phyloP scores from a whole-genome alignment of 2,888 invertebrate species.

The Dasypolia templi region DNA sequence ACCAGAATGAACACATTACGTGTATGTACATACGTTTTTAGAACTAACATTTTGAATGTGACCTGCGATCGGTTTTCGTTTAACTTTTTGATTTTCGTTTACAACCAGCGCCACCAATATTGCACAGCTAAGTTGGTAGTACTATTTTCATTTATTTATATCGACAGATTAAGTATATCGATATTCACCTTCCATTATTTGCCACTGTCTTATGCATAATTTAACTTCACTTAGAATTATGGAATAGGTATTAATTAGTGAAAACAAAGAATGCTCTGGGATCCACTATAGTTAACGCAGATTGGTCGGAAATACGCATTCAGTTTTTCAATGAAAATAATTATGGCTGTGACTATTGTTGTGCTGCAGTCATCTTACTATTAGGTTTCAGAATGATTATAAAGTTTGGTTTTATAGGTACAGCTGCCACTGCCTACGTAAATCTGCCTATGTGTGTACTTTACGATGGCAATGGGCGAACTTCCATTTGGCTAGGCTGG shows the following conservation, averaged over 20 bases:
- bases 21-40: too few relatives aligned
- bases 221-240: too few relatives aligned
- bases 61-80: too few relatives aligned
- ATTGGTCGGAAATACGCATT: background rate
- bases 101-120: too few relatives aligned
- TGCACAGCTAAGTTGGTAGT: too few relatives aligned
- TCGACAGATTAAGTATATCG: background rate
- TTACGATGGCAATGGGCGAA: conserved; percentile 48
- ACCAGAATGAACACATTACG: background rate
- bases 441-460: conserved; percentile 18
- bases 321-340: background rate
- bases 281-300: background rate
- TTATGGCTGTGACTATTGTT: background rate
- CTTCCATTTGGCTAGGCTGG: conserved; percentile 61
- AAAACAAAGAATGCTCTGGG: background rate
- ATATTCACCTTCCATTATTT: background rate
- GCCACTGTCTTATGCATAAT: background rate
- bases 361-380: background rate
- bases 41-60: too few relatives aligned
- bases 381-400: background rate
- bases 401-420: background rate
- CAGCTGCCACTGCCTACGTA: conserved; percentile 2
- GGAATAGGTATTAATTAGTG: background rate
- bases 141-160: conserved; percentile 1
- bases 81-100: too few relatives aligned